Evolutionary conservation across 92 coral and sea anemone genomes (phyloP), one percentile per base, ranked within the genome.

Genomic region (Zoanthus sansibaricus): DNA sequence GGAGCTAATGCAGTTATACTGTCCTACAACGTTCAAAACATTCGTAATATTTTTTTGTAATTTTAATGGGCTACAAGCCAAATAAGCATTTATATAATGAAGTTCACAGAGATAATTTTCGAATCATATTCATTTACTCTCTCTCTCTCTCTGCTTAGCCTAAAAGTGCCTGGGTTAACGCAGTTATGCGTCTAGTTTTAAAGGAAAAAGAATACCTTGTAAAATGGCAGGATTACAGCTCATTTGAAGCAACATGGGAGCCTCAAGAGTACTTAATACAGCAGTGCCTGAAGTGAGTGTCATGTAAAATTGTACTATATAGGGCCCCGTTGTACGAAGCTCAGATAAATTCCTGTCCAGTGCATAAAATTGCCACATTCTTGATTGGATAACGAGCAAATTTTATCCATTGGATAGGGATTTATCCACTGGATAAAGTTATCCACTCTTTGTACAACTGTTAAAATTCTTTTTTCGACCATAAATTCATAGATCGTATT

Each of bases 211-310:
- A 25, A 25, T 25, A 25, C 25, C 25, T 25, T 25, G 25, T 25
- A 25, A 25, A 25, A 25, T 25, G 25, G 25, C 25, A 25, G 25
- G 25, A 25, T 25, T 25, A 25, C 25, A 25, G 25, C 25, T 25
- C 25, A 5, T 90, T 79, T 72, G 88, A 82, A 73, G 62, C 93
- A 51, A 59, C 90, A 9, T 86, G 93, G 25, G 90, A 90, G 82
- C 93, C 93, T 48, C 17, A 25, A 33, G 76, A 69, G 18, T 90
- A 90, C 54, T 72, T 90, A 69, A 87, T 76, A 56, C 45, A 87
- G 66, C 83, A 73, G 58, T 90, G 93, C 71, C 76, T 87, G 68
- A 90, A 75, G 88, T 90, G 87, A 79, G 93, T 80, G 79, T 78
- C 37, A 45, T 64, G 51, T 68, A 56, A 68, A 68, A 68, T 68